These are phyloP conservation scores for Plebejus anna DNA, from an alignment of 2,888 invertebrate species.

Conservation along the genomic window DNA sequence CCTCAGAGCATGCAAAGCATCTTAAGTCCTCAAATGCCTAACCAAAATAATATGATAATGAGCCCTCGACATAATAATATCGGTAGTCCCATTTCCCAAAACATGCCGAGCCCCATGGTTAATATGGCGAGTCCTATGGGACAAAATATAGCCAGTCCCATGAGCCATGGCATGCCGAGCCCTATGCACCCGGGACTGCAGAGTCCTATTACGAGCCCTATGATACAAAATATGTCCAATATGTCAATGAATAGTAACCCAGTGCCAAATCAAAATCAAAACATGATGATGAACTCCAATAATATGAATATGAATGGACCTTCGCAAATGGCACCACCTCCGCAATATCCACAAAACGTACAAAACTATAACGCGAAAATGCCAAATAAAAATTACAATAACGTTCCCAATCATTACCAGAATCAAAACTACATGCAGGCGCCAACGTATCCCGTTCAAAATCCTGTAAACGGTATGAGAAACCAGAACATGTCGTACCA, in stretches of 20 bases:
- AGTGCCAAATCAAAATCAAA: slow-evolving; percentile 47
- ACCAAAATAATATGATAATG: slow-evolving; percentile 63
- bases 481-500: slow-evolving; percentile 65
- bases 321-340: slow-evolving; percentile 44
- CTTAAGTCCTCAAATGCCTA: slow-evolving; percentile 72
- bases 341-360: slow-evolving; percentile 51
- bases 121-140: slow-evolving; percentile 68
- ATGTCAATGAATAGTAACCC: slow-evolving; percentile 62
- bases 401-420: slow-evolving; percentile 60
- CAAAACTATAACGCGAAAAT: slow-evolving; percentile 60
- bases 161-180: slow-evolving; percentile 68
- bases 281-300: slow-evolving; percentile 57
- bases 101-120: slow-evolving; percentile 63
- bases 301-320: slow-evolving; percentile 50
- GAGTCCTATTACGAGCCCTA: slow-evolving; percentile 54
- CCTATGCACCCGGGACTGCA: slow-evolving; percentile 66
- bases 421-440: slow-evolving; percentile 62
- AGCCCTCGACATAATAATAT: slow-evolving; percentile 66
- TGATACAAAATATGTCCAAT: slow-evolving; percentile 68
- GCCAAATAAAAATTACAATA: slow-evolving; percentile 56
- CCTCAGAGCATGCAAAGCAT: slow-evolving; percentile 71
- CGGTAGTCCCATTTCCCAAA: slow-evolving; percentile 52
- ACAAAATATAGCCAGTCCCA: slow-evolving; percentile 70
- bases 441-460: slow-evolving; percentile 59
- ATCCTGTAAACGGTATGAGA: slow-evolving; percentile 54